Evolutionary conservation across 2,888 invertebrate genomes (phyloP).

Genomic region (Diploptera punctata): DNA sequence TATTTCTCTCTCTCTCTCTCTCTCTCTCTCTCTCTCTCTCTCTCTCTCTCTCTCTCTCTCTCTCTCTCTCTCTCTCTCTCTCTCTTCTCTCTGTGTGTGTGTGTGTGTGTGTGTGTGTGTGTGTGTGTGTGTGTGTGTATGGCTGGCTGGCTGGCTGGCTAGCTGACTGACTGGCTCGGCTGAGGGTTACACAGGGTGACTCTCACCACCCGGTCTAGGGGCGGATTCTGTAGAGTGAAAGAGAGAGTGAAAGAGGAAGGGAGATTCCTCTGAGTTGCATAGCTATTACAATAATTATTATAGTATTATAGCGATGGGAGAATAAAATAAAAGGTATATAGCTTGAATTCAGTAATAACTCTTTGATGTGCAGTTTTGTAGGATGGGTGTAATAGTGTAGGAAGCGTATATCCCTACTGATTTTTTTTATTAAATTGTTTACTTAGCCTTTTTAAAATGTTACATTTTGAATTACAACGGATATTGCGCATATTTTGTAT

Average conservation of each 20-base stretch:
- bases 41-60: too few relatives aligned
- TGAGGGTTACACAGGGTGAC: not conserved
- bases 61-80: too few relatives aligned
- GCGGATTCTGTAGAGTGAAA: not conserved
- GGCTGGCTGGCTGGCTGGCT: not conserved
- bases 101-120: not conserved
- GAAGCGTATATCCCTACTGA: conserved; percentile 9
- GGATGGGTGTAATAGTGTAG: conserved; percentile 11
- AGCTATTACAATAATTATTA: conserved; percentile 17
- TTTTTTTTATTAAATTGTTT: conserved; percentile 32
- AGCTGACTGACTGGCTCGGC: not conserved
- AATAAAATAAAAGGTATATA: conserved; percentile 11
- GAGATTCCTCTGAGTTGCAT: conserved; percentile 8
- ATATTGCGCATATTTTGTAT: conserved; percentile 12
- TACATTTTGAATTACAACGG: conserved; percentile 9
- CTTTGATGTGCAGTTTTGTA: conserved; percentile 20
- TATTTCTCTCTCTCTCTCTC: not conserved
- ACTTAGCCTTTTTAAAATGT: conserved; percentile 22
- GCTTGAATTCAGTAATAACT: conserved; percentile 3
- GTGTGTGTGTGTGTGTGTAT: not conserved
- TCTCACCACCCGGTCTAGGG: not conserved
- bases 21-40: not conserved
- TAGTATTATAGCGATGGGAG: conserved; percentile 22
- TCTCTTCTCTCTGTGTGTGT: too few relatives aligned
- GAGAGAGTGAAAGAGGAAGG: not conserved